Evolutionary conservation across 2,888 invertebrate species (phyloP).

Genomic region (Cheilosia scutellata): DNA sequence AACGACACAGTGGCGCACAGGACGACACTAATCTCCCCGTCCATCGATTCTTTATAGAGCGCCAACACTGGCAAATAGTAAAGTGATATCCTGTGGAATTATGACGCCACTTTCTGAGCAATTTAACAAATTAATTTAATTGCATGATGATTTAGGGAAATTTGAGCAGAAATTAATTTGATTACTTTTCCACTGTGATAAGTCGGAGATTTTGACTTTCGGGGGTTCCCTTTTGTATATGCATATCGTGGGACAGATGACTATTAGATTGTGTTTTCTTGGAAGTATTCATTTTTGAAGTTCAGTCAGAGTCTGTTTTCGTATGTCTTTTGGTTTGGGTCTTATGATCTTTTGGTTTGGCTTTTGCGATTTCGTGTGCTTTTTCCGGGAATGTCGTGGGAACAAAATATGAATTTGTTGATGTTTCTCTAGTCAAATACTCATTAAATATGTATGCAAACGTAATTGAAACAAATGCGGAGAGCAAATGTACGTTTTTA

Average conservation of each 20-base stretch:
- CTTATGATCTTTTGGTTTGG: neutral
- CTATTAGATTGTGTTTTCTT: slow-evolving; percentile 23
- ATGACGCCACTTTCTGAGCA: slow-evolving; percentile 54
- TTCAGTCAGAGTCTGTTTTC: neutral
- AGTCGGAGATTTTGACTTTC: slow-evolving; percentile 15
- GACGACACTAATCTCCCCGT: neutral
- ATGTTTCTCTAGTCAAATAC: too few relatives aligned
- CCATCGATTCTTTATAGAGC: slow-evolving; percentile 37
- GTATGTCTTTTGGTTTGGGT: neutral
- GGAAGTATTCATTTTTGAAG: slow-evolving; percentile 37
- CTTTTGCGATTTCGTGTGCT: neutral
- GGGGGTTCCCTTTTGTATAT: neutral
- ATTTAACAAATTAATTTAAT: slow-evolving; percentile 73
- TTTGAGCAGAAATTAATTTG: slow-evolving; percentile 56
- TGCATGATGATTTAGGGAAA: slow-evolving; percentile 63
- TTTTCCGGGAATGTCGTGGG: too few relatives aligned
- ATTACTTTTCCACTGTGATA: slow-evolving; percentile 42
- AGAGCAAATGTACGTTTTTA: too few relatives aligned
- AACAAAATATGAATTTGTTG: too few relatives aligned
- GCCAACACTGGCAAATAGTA: slow-evolving; percentile 57
- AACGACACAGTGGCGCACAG: slow-evolving; percentile 1
- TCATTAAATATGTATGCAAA: too few relatives aligned
- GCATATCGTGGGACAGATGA: neutral
- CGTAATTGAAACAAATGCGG: too few relatives aligned
- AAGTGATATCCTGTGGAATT: slow-evolving; percentile 62